phyloP scores from a whole-genome alignment of 2,797 vertebrate species.

The Hydrophis major region DNA sequence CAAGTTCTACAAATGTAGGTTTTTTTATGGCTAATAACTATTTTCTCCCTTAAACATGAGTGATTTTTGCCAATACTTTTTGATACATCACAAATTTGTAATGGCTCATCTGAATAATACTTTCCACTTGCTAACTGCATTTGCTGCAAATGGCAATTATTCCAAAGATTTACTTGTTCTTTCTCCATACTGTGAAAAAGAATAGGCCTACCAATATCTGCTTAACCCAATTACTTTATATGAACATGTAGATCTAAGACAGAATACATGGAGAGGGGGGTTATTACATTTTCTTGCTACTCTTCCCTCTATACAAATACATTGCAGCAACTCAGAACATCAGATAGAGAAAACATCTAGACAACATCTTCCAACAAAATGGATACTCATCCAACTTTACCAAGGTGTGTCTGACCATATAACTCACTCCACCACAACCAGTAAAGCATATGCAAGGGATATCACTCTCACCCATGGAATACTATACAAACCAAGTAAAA shows the following conservation, averaged over 20 bases:
- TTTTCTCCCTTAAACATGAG: constrained; percentile 6
- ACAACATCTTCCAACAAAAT: not conserved
- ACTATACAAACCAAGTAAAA: not conserved
- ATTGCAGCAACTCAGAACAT: not conserved
- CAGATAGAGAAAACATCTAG: not conserved
- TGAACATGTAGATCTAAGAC: not conserved
- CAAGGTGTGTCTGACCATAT: not conserved
- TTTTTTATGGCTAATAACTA: constrained; percentile 1
- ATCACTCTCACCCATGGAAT: not conserved
- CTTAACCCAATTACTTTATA: constrained; percentile 27
- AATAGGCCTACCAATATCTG: constrained; percentile 51
- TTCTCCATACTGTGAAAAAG: constrained; percentile 40
- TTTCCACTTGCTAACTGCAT: constrained; percentile 35
- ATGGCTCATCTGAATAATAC: constrained; percentile 18
- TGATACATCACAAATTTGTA: constrained; percentile 30
- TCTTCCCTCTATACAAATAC: not conserved
- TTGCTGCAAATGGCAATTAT: constrained; percentile 28
- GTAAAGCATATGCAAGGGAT: not conserved
- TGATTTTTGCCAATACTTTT: constrained; percentile 45
- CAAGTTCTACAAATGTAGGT: not conserved
- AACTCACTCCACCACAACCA: not conserved
- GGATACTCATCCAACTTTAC: not conserved
- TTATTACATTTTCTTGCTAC: not conserved
- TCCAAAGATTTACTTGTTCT: constrained; percentile 33
- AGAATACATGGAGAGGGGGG: not conserved